Evolutionary conservation across 2,113 vertebrate genomes (phyloP).

Genomic region (Artemisiospiza belli): DNA sequence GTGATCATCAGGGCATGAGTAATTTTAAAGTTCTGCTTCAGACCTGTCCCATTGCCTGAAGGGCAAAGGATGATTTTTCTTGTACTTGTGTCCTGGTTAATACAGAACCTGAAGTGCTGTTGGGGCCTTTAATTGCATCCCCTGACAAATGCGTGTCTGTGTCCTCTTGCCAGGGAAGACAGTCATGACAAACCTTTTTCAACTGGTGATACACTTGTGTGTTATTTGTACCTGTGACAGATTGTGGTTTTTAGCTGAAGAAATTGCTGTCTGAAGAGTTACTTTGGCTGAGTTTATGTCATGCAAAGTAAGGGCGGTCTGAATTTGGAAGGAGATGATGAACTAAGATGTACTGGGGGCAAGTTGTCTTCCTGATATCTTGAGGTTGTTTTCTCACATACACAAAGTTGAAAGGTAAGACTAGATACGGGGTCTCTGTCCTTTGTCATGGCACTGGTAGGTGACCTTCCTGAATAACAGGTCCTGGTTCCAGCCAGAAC

Average conservation of each 20-base stretch:
- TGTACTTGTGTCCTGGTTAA: not conserved
- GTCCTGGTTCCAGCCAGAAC: not conserved
- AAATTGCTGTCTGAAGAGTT: not conserved
- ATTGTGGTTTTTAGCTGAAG: not conserved
- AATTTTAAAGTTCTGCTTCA: not conserved
- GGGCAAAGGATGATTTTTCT: not conserved
- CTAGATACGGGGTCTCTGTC: not conserved
- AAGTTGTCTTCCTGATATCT: not conserved
- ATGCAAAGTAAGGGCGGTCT: not conserved
- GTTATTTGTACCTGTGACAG: not conserved
- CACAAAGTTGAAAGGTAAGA: not conserved
- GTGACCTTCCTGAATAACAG: not conserved
- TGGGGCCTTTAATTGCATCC: not conserved
- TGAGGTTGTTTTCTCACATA: not conserved
- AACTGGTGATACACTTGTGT: not conserved
- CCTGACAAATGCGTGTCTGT: not conserved
- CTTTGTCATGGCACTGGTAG: not conserved
- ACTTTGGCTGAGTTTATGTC: not conserved
- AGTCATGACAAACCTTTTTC: not conserved
- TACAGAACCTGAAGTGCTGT: not conserved
- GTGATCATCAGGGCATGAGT: not conserved
- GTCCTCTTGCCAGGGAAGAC: not conserved
- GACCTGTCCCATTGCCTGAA: not conserved
- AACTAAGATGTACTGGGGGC: not conserved
- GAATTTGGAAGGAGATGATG: not conserved